Base-by-base conservation (phyloP, 2,797 vertebrate species). In the Notamacropus eugenii region DNA sequence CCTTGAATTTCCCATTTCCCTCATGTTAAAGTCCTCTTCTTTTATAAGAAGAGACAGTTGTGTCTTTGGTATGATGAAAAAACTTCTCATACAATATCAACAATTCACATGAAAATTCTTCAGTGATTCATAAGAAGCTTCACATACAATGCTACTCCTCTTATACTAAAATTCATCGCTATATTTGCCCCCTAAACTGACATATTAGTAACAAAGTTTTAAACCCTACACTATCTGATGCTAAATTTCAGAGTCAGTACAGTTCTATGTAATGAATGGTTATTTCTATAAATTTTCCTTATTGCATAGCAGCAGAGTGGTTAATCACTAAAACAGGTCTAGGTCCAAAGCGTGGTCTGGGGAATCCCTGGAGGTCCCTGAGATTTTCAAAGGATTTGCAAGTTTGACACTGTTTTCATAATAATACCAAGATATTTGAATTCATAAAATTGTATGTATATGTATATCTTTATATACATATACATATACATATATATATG, bases 401-500 rank as follows among this genome's bases (percentile, higher is more conserved):
- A 67, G 4, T 67, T 67, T 34, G 34, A 67, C 34, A 34, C 13
- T 14, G 1, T 67, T 67, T n/a, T 67, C 62, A 5, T 67, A n/a
- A 67, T 67, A 67, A 62, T 67, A n/a, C 34, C n/a, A n/a, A 19
- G 34, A 19, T n/a, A 5, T 67, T 67, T 67, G 5, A n/a, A 67
- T 19, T n/a, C 31, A 34, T 67, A n/a, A 67, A 67, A n/a, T 67
- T 14, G 34, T n/a, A 67, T 19, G 16, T 67, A n/a, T 6, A 1
- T n/a, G 0, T 52, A 52, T 52, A 52, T 52, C 52, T 52, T 52
- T 52, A 52, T 52, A 52, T 52, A 52, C 8, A 67, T 19, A 16
- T 67, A 19, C 6, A 0, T n/a, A 5, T n/a, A 6, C 19, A 67
- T 19, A n/a, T 67, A n/a, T 16, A 0, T n/a, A 5, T n/a, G 2